Evolutionary conservation across 2,888 invertebrate genomes (phyloP).

Genomic region (Villa cingulata): DNA sequence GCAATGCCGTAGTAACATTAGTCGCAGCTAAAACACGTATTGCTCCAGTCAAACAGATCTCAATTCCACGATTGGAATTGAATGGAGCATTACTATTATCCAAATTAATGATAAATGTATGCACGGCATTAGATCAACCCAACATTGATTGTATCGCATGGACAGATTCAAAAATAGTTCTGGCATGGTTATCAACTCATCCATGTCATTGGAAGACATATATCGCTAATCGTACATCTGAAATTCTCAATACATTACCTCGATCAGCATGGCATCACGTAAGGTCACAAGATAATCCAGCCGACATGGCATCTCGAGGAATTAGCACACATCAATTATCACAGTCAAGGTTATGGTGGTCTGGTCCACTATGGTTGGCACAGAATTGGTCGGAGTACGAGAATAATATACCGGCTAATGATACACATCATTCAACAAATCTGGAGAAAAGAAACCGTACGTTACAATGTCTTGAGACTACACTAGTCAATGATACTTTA

Average conservation of each 20-base stretch:
- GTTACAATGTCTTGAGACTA: too few species aligned
- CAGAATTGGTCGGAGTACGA: too few species aligned
- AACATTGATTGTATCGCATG: slow-evolving; percentile 10
- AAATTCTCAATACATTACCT: slow-evolving; percentile 10
- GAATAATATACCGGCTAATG: too few species aligned
- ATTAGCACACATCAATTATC: too few species aligned
- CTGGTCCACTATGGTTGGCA: too few species aligned
- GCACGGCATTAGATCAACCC: neutral
- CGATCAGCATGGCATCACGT: slow-evolving; percentile 14
- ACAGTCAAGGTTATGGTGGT: too few species aligned
- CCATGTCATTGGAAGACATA: slow-evolving; percentile 17
- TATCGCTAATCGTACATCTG: slow-evolving; percentile 15
- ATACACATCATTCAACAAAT: too few species aligned
- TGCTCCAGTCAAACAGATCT: slow-evolving; percentile 8
- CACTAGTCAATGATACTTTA: too few species aligned
- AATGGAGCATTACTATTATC: slow-evolving; percentile 9
- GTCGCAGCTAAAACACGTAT: slow-evolving; percentile 11
- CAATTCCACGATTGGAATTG: slow-evolving; percentile 13
- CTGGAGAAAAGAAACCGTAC: too few species aligned
- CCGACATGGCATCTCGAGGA: slow-evolving; percentile 15
- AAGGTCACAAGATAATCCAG: slow-evolving; percentile 14
- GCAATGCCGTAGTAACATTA: neutral
- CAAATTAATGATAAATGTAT: slow-evolving; percentile 1
- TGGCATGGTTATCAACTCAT: slow-evolving; percentile 16
- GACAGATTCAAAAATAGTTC: slow-evolving; percentile 13